Percentiles rank a stretch among this genome's conserved stretches.
Conservation (phyloP, 2,113 vertebrate genomes). For the Psilopogon haemacephalus region DNA sequence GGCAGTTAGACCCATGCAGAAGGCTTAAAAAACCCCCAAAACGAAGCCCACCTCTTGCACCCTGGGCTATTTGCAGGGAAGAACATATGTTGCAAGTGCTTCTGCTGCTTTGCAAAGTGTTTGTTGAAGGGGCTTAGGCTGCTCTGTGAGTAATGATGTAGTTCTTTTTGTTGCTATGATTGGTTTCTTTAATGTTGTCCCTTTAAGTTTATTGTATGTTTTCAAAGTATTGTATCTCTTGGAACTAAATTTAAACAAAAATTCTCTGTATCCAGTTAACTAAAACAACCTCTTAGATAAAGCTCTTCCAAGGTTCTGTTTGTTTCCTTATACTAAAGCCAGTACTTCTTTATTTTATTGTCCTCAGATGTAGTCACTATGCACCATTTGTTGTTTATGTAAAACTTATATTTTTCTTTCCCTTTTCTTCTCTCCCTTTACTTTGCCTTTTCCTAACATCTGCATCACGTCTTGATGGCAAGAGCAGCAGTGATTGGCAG, state of each 20-base stretch:
- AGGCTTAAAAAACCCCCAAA: conserved; percentile 9
- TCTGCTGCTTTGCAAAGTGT: neutral
- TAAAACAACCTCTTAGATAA: conserved; percentile 18
- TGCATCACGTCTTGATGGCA: conserved; percentile 9
- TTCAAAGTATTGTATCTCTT: conserved; percentile 23
- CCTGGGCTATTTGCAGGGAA: conserved; percentile 31
- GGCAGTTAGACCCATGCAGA: conserved; percentile 29
- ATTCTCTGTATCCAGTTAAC: conserved; percentile 20
- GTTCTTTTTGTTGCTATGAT: neutral
- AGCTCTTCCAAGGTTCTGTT: conserved; percentile 41
- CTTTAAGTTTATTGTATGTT: neutral
- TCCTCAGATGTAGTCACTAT: conserved; percentile 43
- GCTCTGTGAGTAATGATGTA: neutral
- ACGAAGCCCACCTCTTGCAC: conserved; percentile 17
- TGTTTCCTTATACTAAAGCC: conserved; percentile 9
- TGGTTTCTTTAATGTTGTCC: conserved; percentile 26
- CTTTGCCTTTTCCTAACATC: conserved; percentile 60
- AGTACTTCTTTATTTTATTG: conserved; percentile 36
- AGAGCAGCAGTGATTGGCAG: conserved; percentile 69
- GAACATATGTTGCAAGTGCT: conserved; percentile 19
- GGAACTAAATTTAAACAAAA: conserved; percentile 1
- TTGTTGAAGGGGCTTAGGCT: neutral
- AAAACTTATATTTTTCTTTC: conserved; percentile 61
- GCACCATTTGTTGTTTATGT: conserved; percentile 47
- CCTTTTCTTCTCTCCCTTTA: conserved; percentile 58